Percentiles rank a stretch among this genome's conserved stretches.
These are phyloP conservation scores for Cydia amplana DNA, from an alignment of 1,140 invertebrate genomes.

Conservation along the genomic window DNA sequence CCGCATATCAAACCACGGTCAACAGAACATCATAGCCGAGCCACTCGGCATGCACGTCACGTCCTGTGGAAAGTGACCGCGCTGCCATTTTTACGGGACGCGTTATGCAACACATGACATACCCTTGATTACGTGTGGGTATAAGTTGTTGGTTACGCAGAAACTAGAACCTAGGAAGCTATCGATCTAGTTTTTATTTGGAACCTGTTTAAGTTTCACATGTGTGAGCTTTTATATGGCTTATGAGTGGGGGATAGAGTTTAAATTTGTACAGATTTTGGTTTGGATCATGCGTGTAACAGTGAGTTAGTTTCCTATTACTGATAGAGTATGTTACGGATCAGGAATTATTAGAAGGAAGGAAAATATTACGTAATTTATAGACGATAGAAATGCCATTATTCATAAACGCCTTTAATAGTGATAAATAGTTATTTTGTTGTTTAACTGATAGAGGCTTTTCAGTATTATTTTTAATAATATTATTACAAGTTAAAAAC, in stretches of 20 bases:
- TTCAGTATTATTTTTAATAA: too few species aligned
- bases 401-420: too few species aligned
- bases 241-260: not conserved
- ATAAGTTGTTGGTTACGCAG: not conserved
- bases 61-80: conserved; percentile 23
- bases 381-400: too few species aligned
- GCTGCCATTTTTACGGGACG: conserved; percentile 13
- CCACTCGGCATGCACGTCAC: conserved; percentile 7
- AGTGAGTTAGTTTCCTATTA: conserved; percentile 12
- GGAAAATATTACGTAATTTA: not conserved
- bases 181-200: conserved; percentile 14
- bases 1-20: not conserved
- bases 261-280: not conserved
- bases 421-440: too few species aligned
- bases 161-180: not conserved
- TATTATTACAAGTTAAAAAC: too few species aligned
- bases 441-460: too few species aligned
- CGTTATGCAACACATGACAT: conserved; percentile 20
- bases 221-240: not conserved
- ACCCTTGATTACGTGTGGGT: not conserved
- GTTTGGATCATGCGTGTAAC: not conserved
- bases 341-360: conserved; percentile 1
- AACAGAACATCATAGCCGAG: conserved; percentile 17
- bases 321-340: conserved; percentile 6
- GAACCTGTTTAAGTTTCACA: conserved; percentile 7